phyloP scores from a whole-genome alignment of 2,113 vertebrate species.

The Rhea pennata region DNA sequence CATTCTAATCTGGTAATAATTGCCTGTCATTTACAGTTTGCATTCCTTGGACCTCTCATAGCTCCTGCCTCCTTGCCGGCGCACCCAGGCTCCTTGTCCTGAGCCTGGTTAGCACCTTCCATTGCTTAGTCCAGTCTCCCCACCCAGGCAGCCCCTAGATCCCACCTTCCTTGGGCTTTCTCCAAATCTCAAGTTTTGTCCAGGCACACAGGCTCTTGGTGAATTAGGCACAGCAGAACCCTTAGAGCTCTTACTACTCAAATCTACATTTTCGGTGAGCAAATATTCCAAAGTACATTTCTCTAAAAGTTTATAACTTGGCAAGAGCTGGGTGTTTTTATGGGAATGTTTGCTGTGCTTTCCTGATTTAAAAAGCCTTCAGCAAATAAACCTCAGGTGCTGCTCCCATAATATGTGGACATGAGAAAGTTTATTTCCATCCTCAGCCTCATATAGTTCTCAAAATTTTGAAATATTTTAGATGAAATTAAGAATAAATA shows the following conservation, averaged over 20 bases:
- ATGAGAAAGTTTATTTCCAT: background rate
- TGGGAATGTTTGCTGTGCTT: background rate
- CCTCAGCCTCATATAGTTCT: background rate
- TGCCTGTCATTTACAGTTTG: background rate
- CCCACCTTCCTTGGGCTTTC: background rate
- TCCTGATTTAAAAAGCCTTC: background rate
- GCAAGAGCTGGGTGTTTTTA: background rate
- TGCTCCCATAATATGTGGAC: background rate
- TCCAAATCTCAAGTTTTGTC: background rate
- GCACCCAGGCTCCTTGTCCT: background rate
- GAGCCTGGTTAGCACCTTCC: rapidly evolving
- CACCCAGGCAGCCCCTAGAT: rapidly evolving
- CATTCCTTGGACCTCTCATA: background rate
- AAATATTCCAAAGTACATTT: background rate
- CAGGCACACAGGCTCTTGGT: rapidly evolving
- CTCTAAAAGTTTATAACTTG: background rate
- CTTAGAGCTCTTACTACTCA: background rate
- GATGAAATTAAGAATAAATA: background rate
- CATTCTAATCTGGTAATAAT: background rate
- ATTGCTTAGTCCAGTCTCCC: background rate
- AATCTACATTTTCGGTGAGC: background rate
- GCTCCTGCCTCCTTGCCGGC: background rate
- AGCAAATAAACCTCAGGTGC: background rate
- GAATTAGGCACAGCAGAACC: background rate
- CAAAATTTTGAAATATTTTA: background rate